Evolutionary conservation across 2,797 vertebrate genomes (phyloP).

Genomic region (Phaenicophaeus curvirostris): DNA sequence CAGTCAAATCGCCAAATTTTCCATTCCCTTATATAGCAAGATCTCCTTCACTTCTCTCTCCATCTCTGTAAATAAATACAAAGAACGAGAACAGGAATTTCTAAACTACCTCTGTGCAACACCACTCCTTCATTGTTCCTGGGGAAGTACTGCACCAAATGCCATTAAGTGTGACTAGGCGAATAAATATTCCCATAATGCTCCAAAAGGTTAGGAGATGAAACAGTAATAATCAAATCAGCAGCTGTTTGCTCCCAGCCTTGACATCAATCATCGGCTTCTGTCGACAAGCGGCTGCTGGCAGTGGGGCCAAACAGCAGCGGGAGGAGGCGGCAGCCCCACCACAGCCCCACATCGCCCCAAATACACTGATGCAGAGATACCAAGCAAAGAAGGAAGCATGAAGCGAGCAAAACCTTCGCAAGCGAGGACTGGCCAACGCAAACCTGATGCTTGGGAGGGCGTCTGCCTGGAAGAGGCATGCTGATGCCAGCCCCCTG

Average conservation of each 20-base stretch:
- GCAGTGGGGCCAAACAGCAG: conserved; percentile 42
- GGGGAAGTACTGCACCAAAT: conserved; percentile 38
- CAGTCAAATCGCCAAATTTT: neutral
- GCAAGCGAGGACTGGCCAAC: fast-evolving
- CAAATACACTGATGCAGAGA: neutral
- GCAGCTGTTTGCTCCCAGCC: conserved; percentile 71
- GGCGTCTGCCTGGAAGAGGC: neutral
- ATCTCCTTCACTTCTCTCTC: neutral
- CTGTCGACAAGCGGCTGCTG: neutral
- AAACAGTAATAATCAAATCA: conserved; percentile 75
- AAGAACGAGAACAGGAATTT: neutral
- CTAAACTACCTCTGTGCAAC: neutral
- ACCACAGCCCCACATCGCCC: neutral
- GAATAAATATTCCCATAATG: conserved; percentile 64
- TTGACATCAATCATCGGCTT: conserved; percentile 66
- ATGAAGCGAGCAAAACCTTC: fast-evolving
- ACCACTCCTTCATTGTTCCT: neutral
- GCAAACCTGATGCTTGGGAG: neutral
- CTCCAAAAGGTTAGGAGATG: conserved; percentile 72
- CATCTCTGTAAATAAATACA: neutral
- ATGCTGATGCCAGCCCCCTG: fast-evolving
- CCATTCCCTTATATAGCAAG: neutral
- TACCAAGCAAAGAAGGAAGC: neutral
- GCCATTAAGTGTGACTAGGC: conserved; percentile 54
- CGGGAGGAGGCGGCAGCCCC: neutral